Evolutionary conservation across 2,113 vertebrate species (phyloP).

Genomic region (Eublepharis macularius): DNA sequence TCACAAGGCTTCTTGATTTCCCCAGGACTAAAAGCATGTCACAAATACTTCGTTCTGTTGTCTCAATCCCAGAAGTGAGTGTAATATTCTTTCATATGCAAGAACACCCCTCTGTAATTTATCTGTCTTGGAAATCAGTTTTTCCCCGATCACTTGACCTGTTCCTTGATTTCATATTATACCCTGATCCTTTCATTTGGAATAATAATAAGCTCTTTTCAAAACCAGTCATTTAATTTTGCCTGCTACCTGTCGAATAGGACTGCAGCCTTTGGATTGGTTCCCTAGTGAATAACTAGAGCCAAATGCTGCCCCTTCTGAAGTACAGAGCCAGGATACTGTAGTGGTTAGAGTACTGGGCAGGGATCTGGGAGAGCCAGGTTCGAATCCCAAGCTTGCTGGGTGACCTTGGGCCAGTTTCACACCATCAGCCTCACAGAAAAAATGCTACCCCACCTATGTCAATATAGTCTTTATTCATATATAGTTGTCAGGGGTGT

Average conservation of each 20-base stretch:
- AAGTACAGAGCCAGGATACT: neutral
- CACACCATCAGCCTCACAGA: too few species aligned
- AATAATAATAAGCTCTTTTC: neutral
- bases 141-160: neutral
- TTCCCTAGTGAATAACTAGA: neutral
- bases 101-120: neutral
- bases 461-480: too few species aligned
- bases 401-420: too few species aligned
- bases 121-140: neutral
- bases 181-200: neutral
- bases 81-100: neutral
- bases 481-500: too few species aligned
- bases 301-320: neutral
- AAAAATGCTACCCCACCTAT: too few species aligned
- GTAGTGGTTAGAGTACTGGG: too few species aligned
- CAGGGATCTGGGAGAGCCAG: too few species aligned
- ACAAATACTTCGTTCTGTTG: neutral
- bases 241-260: neutral
- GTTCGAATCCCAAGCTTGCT: too few species aligned
- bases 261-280: neutral
- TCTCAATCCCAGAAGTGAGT: slow-evolving; percentile 14
- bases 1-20: neutral
- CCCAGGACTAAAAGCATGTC: neutral
- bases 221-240: neutral
- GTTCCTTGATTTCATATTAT: neutral